A percentile compares a stretch with the other conserved stretches of the same genome.
phyloP scores from a whole-genome alignment of 2,797 vertebrate species.

The Borostomias antarcticus region DNA sequence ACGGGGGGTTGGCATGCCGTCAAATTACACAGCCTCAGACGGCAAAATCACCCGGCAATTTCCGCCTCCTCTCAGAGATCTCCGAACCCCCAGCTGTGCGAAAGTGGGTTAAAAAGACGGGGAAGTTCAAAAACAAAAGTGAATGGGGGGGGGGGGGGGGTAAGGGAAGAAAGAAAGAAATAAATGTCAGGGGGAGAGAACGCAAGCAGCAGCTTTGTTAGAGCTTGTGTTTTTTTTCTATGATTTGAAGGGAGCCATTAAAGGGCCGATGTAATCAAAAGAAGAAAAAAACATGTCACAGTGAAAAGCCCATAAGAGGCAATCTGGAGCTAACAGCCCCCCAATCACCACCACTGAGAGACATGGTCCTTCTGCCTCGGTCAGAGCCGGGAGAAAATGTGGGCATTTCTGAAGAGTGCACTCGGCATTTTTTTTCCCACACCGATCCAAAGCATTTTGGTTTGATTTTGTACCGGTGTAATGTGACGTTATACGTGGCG shows the following conservation, averaged over 20 bases:
- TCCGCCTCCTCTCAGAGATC: background rate
- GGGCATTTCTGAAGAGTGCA: constrained; percentile 11
- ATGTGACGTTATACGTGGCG: constrained; percentile 17
- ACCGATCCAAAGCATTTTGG: constrained; percentile 30
- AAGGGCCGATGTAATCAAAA: constrained; percentile 27
- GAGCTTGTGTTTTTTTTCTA: background rate
- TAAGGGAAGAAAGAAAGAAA: background rate
- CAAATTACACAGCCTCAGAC: constrained; percentile 11
- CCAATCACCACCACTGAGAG: constrained; percentile 26
- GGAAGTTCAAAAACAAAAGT: background rate
- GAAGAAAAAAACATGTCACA: no score
- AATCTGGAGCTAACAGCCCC: constrained; percentile 34
- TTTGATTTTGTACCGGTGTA: constrained; percentile 22
- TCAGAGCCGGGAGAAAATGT: constrained; percentile 4
- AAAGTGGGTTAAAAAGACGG: background rate
- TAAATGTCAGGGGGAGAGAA: background rate
- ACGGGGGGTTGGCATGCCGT: constrained; percentile 17
- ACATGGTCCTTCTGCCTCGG: constrained; percentile 20
- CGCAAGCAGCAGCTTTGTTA: constrained; percentile 21
- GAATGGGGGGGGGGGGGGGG: background rate
- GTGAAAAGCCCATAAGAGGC: constrained; percentile 27
- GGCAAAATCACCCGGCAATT: constrained; percentile 21
- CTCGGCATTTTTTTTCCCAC: constrained; percentile 35
- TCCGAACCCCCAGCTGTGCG: background rate
- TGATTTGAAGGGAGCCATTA: constrained; percentile 18